Base-by-base conservation (phyloP, 35 echinoderm and acorn worm genomes). In the Heliocidaris tuberculata region DNA sequence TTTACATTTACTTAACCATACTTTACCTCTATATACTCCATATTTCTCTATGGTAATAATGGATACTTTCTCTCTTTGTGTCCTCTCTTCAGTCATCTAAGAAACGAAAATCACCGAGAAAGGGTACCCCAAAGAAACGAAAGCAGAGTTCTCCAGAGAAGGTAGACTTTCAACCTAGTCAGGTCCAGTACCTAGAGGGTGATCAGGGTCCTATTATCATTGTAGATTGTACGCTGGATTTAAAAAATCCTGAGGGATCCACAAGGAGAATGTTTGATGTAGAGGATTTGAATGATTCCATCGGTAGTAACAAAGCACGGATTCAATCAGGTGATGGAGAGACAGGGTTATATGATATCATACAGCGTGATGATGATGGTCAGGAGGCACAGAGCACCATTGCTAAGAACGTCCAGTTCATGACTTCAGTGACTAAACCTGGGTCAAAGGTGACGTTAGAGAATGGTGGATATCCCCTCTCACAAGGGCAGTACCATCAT, bases 121-220 rank as follows among this genome's bases (percentile, higher is more conserved):
- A 30, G 27, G 24, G 4, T 24, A 24, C 48, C 48, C 4, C n/a
- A 6, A 93, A 49, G 91, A 17, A n/a, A 78, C 19, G 65, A 78
- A 78, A 78, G 65, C 21, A 6, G 15, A n/a, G 65, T 27, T 78
- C 65, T n/a, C 65, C 65, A 4, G 65, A 78, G 65, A 78, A 78
- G 27, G 65, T 78, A 9, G 27, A 78, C 65, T 78, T 78, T 78
- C 19, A 78, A 19, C 65, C 65, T 7, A 78, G 65, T n/a, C 19
- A 93, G 48, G n/a, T 93, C 10, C 91, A 93, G 21, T 93, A 93
- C 13, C 16, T 93, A 30, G 31, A 93, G 30, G 91, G 27, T 8
- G 48, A 35, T 13, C 50, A 49, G 21, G 91, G 91, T 16, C 50
- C 31, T 13, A 59, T 93, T 3, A 31, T 50, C 50, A 59, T 93